A percentile compares a stretch with the other conserved stretches of the same genome.
Evolutionary conservation across 2,888 invertebrate genomes (phyloP).

Genomic region (Melangyna quadrimaculata): DNA sequence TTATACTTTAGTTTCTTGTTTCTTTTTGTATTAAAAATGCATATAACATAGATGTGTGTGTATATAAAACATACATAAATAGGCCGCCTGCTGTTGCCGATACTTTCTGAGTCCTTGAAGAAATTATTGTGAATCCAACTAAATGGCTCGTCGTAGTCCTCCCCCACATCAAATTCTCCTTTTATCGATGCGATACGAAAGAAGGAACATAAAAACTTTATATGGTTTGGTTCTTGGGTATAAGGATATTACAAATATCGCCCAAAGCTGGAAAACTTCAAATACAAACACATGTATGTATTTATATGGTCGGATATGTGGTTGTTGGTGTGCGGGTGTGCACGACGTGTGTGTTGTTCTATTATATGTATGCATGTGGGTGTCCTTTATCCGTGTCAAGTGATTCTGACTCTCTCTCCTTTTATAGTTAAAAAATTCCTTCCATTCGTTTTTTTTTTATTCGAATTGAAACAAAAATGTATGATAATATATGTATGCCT

Average conservation of each 20-base stretch:
- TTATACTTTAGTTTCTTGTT: neutral
- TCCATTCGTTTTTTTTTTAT: constrained; percentile 55
- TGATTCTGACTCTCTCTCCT: constrained; percentile 37
- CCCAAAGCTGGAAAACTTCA: constrained; percentile 3
- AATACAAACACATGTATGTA: neutral
- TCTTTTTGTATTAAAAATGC: constrained; percentile 38
- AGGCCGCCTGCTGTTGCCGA: constrained; percentile 57
- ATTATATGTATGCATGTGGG: constrained; percentile 19
- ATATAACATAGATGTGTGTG: constrained; percentile 54
- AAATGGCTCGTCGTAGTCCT: constrained; percentile 31
- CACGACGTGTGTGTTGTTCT: neutral
- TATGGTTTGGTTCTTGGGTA: neutral
- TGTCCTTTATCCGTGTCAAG: constrained; percentile 68
- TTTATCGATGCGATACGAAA: constrained; percentile 5
- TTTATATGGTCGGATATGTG: neutral
- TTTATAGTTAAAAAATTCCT: neutral
- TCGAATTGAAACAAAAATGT: constrained; percentile 35
- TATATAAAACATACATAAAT: constrained; percentile 60
- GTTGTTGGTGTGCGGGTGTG: neutral
- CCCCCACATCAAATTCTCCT: constrained; percentile 28
- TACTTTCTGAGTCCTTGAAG: constrained; percentile 6
- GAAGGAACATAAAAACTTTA: neutral
- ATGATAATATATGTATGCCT: constrained; percentile 39
- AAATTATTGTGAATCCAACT: constrained; percentile 17
- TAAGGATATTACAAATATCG: neutral